Conservation (phyloP, 2,113 vertebrate species). For the Spermophilus dauricus region DNA sequence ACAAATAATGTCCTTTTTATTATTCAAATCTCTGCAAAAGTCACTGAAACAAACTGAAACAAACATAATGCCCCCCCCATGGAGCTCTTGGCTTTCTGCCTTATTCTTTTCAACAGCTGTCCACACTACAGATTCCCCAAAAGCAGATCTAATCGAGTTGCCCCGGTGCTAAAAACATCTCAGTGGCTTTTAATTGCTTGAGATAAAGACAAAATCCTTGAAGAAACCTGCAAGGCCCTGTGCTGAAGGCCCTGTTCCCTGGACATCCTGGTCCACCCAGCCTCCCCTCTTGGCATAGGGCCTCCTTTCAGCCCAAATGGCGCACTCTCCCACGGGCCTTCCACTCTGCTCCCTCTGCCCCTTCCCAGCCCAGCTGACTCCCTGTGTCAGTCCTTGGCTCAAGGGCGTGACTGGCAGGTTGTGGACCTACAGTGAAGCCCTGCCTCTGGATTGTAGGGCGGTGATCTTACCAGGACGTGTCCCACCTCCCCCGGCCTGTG, state of each 20-base stretch:
- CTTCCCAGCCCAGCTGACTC: not conserved
- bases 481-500: not conserved
- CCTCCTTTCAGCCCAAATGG: not conserved
- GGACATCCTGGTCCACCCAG: accelerated
- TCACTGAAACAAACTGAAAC: no score
- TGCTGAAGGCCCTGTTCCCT: not conserved
- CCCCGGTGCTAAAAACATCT: no score
- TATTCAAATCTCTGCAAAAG: not conserved
- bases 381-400: not conserved
- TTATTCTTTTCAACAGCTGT: not conserved
- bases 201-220: not conserved
- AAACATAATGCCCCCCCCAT: not conserved
- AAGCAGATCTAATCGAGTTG: not conserved
- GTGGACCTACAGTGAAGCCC: not conserved
- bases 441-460: not conserved
- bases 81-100: not conserved
- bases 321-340: not conserved
- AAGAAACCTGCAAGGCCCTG: not conserved
- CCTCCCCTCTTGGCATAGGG: no score
- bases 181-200: not conserved
- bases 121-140: not conserved
- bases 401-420: not conserved
- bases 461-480: accelerated
- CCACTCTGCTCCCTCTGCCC: accelerated
- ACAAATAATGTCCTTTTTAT: not conserved